A percentile compares a stretch with the other conserved stretches of the same genome.
These are phyloP conservation scores for Hemibagrus wyckioides DNA, from an alignment of 2,113 vertebrate genomes.

Conservation along the genomic window DNA sequence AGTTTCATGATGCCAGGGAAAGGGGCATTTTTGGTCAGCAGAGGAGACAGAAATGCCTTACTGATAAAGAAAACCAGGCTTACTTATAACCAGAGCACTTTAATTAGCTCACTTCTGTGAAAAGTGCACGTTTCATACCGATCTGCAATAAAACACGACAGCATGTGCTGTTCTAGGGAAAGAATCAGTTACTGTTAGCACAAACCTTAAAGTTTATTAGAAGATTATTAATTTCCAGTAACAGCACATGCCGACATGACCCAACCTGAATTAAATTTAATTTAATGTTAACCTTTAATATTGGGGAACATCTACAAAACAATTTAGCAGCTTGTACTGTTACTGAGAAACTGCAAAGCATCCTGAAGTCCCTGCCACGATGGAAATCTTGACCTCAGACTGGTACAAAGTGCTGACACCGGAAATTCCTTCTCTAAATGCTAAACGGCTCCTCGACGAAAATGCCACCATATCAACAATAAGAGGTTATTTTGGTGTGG, in stretches of 20 bases:
- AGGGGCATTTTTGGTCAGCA: background rate
- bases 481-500: background rate
- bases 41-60: background rate
- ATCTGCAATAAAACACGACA: background rate
- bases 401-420: background rate
- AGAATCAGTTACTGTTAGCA: background rate
- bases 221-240: background rate
- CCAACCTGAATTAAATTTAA: background rate
- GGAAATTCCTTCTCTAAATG: background rate
- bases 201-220: background rate
- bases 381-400: background rate
- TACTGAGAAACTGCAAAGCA: background rate
- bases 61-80: background rate
- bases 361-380: background rate
- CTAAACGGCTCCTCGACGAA: background rate
- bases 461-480: background rate
- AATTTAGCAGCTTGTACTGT: background rate
- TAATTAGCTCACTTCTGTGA: background rate
- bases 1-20: background rate
- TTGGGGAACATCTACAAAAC: background rate
- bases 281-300: background rate
- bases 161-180: background rate
- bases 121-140: background rate
- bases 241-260: background rate
- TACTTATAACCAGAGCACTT: background rate